Conservation (phyloP, 2,888 invertebrate species). For the Limnephilus marmoratus region DNA sequence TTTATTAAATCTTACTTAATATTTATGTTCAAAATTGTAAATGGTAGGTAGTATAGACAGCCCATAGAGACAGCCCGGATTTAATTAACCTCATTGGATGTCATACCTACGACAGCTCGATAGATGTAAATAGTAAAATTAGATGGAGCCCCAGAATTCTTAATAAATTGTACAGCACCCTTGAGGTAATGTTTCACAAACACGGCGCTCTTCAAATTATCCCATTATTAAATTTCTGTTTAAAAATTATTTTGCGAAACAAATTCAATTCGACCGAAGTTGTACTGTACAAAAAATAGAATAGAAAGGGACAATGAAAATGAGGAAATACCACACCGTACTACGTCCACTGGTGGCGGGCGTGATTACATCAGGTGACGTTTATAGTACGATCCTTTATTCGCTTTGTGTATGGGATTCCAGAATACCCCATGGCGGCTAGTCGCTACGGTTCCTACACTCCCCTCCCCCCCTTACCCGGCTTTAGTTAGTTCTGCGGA, state of each 20-base stretch:
- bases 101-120: no score
- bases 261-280: background rate
- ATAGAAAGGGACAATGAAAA: background rate
- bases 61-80: no score
- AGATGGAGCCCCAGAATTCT: no score
- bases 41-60: no score
- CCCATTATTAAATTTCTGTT: background rate
- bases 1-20: no score
- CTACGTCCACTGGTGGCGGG: background rate
- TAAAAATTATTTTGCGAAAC: background rate
- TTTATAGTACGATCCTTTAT: slow-evolving; percentile 19
- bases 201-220: no score
- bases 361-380: slow-evolving; percentile 20
- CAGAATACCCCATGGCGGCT: background rate
- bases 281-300: background rate
- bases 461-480: background rate
- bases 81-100: no score
- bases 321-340: background rate
- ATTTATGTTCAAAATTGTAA: no score
- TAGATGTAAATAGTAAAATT: no score
- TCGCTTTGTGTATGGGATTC: background rate
- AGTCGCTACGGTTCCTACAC: background rate
- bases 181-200: no score
- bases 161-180: no score
- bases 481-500: slow-evolving; percentile 8